Conservation (phyloP, 2,797 vertebrate genomes). For the Mastacembelus armatus region DNA sequence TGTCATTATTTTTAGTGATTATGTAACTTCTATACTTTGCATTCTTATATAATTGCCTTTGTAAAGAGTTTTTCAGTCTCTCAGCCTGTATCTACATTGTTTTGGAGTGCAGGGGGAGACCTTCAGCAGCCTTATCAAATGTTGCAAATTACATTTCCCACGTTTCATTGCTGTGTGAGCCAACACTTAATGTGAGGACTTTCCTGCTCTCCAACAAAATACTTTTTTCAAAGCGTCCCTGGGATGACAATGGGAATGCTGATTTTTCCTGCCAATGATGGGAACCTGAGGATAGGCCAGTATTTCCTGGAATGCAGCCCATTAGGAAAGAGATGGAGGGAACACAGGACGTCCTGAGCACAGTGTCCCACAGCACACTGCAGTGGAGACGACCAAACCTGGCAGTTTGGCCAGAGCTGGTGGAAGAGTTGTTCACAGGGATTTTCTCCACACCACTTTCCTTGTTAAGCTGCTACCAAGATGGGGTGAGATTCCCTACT, state of each 20-base stretch:
- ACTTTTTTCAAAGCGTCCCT: slow-evolving; percentile 63
- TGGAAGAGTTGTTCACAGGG: slow-evolving; percentile 64
- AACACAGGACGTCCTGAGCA: slow-evolving; percentile 74
- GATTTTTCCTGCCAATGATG: slow-evolving; percentile 72
- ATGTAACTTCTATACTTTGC: too few relatives aligned
- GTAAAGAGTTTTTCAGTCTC: too few relatives aligned
- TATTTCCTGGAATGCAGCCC: slow-evolving; percentile 79
- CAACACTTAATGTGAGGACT: slow-evolving; percentile 53
- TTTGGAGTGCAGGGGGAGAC: slow-evolving; percentile 9
- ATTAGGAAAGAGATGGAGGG: slow-evolving; percentile 70
- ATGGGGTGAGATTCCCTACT: slow-evolving; percentile 71
- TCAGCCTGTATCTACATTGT: not conserved
- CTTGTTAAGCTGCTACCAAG: slow-evolving; percentile 19
- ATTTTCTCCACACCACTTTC: slow-evolving; percentile 71
- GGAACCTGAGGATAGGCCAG: slow-evolving; percentile 69
- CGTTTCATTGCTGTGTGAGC: slow-evolving; percentile 59
- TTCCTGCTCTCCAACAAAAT: slow-evolving; percentile 74
- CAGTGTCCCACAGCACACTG: slow-evolving; percentile 20
- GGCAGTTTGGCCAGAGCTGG: slow-evolving; percentile 8
- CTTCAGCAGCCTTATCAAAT: slow-evolving; percentile 43
- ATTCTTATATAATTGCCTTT: too few relatives aligned
- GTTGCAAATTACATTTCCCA: slow-evolving; percentile 58
- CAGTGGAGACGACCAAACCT: not conserved
- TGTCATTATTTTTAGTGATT: too few relatives aligned
- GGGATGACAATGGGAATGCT: slow-evolving; percentile 74